Base-by-base conservation (phyloP, 2,797 vertebrate genomes). In the Phalloptychus januarius region DNA sequence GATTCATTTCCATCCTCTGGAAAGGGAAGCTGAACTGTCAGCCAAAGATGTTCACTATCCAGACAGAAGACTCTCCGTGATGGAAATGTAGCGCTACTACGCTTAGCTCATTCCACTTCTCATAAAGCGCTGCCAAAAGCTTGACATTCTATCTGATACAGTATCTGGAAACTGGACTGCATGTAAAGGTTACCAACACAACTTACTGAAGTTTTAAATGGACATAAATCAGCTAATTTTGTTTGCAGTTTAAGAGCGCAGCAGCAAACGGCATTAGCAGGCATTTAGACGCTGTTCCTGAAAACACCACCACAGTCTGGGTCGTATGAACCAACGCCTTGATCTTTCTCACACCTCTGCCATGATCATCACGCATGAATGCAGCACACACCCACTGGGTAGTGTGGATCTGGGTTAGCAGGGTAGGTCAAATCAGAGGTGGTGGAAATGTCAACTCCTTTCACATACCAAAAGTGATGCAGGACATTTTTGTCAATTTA, bases 381-480 rank as follows among this genome's bases (percentile, higher is more conserved):
- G 42, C 65, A 74, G 33, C 73, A 75, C 77, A 58, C 71, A 69
- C 42, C 20, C 77, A 48, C 72, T 76, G 81, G 42, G 83, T 69
- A 61, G 65, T 84, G 83, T 71, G 71, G 80, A 84, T 76, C 69
- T 18, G 8, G 7, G 72, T 76, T 69, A 52, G 76, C 36, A n/a
- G 76, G 79, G 83, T 18, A 71, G 75, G 82, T 72, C 72, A 78
- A 54, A 72, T 71, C 33, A 79, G 83, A 84, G 56, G 74, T 84
- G 82, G 78, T 79, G 72, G 81, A 92, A 94, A 94, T 92, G 91
- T 92, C 92, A 89, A 77, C 83, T 78, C 74, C 65, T 86, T 79
- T 85, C 80, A 81, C 70, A 36, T 77, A 75, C 65, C 74, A 79
- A 72, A 25, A 71, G 42, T 65, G 44, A 48, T 61, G 56, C 20